Conservation (phyloP, 2,797 vertebrate species). For the Orestias chungarensis region DNA sequence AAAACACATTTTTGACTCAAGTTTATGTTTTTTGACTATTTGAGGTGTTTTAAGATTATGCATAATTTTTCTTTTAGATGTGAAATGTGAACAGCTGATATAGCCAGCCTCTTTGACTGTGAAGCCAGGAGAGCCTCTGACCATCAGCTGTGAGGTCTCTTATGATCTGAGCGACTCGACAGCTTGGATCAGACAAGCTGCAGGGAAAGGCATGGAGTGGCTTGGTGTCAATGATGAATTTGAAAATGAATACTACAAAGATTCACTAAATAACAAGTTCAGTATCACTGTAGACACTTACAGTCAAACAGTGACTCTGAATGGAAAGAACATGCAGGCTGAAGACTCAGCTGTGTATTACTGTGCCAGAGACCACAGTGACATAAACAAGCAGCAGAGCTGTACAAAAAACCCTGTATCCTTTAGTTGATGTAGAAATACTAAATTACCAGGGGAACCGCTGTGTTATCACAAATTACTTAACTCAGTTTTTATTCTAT, state of each 20-base stretch:
- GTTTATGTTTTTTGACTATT: too few relatives aligned
- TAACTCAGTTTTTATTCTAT: too few relatives aligned
- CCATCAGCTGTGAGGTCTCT: neutral
- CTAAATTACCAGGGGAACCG: neutral
- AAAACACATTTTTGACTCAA: too few relatives aligned
- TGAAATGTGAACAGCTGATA: neutral
- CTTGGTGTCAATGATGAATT: rapidly evolving
- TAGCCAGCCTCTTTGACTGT: neutral
- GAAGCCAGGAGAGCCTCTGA: neutral
- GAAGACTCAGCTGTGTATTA: neutral
- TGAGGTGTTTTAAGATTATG: too few relatives aligned
- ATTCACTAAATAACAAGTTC: neutral
- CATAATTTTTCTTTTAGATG: neutral
- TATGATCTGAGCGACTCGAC: rapidly evolving
- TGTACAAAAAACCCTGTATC: neutral
- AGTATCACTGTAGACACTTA: neutral
- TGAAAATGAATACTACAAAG: neutral
- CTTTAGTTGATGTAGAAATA: neutral
- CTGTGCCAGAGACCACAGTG: neutral
- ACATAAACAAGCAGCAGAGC: neutral
- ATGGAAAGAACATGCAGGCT: neutral
- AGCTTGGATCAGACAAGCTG: neutral
- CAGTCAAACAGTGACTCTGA: neutral
- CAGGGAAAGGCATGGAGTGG: neutral
- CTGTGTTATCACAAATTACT: too few relatives aligned